Evolutionary conservation across 37 sponge, comb jelly and placozoan species (phyloP).

Genomic region (Ephydatia muelleri): DNA sequence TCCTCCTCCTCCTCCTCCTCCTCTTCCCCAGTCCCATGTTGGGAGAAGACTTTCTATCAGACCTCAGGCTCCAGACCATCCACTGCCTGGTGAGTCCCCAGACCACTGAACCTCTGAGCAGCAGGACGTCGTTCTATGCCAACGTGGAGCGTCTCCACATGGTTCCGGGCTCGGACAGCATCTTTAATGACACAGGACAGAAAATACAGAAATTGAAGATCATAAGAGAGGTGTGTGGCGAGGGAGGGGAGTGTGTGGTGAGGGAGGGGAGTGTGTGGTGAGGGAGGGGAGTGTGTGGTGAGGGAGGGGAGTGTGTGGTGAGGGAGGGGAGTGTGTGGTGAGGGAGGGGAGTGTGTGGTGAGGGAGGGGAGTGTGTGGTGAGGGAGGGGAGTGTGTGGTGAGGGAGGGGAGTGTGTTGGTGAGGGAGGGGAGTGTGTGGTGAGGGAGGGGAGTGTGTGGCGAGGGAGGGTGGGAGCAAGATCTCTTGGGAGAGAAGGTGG

Average conservation of each 20-base stretch:
- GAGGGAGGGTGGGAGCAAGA: too few species aligned
- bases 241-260: neutral
- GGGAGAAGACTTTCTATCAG: slow-evolving; percentile 65
- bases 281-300: slow-evolving; percentile 7
- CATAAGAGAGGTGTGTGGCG: slow-evolving; percentile 24
- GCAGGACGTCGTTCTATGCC: slow-evolving; percentile 1
- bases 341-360: slow-evolving; percentile 8
- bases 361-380: slow-evolving; percentile 8
- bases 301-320: slow-evolving; percentile 8
- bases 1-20: neutral
- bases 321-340: slow-evolving; percentile 8
- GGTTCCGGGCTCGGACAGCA: neutral
- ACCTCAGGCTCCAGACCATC: slow-evolving; percentile 36
- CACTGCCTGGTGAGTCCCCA: slow-evolving; percentile 51
- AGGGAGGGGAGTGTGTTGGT: too few species aligned
- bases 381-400: slow-evolving; percentile 8
- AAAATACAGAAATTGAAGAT: slow-evolving; percentile 23
- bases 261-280: neutral
- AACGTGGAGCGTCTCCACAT: slow-evolving; percentile 20
- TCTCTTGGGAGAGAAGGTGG: neutral
- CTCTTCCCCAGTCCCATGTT: slow-evolving; percentile 47
- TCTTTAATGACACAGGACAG: neutral
- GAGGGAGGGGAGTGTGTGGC: too few species aligned
- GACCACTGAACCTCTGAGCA: slow-evolving; percentile 10
- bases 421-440: slow-evolving; percentile 20